phyloP scores from a whole-genome alignment of 2,888 invertebrate species.

The Drosophila cognata region DNA sequence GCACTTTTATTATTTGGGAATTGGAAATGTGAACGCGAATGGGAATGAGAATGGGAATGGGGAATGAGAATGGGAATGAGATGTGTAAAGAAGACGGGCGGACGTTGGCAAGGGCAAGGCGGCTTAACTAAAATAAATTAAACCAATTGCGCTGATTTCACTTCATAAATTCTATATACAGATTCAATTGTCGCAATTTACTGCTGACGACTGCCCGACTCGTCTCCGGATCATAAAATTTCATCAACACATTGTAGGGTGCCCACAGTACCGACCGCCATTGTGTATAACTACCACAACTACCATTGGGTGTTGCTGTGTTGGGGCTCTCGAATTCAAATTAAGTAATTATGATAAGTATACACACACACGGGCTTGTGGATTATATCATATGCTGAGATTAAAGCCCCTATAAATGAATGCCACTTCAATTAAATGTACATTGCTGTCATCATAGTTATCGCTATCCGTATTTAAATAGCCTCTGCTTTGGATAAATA shows the following conservation, averaged over 20 bases:
- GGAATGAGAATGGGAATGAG: constrained; percentile 26
- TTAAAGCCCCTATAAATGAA: constrained; percentile 48
- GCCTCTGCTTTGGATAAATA: background rate
- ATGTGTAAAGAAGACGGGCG: constrained; percentile 17
- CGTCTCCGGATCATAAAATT: constrained; percentile 55
- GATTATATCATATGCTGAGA: constrained; percentile 20
- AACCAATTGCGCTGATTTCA: constrained; percentile 75
- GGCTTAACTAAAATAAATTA: constrained; percentile 74
- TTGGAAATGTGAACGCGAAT: constrained; percentile 24
- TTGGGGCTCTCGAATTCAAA: constrained; percentile 51
- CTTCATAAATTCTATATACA: constrained; percentile 62
- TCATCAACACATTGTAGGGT: constrained; percentile 55
- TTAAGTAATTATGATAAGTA: constrained; percentile 61
- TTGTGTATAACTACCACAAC: constrained; percentile 19
- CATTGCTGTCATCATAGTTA: constrained; percentile 11
- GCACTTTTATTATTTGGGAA: constrained; percentile 27
- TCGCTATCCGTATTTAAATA: constrained; percentile 7
- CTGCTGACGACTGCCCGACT: constrained; percentile 13
- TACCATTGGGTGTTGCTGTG: constrained; percentile 35
- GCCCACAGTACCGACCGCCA: constrained; percentile 22
- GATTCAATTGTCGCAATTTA: constrained; percentile 74
- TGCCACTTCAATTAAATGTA: constrained; percentile 27
- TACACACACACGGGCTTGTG: constrained; percentile 2
- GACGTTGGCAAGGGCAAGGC: constrained; percentile 20
- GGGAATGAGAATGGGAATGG: background rate